Conservation (phyloP, 2,113 vertebrate genomes). For the Tringa solitaria region DNA sequence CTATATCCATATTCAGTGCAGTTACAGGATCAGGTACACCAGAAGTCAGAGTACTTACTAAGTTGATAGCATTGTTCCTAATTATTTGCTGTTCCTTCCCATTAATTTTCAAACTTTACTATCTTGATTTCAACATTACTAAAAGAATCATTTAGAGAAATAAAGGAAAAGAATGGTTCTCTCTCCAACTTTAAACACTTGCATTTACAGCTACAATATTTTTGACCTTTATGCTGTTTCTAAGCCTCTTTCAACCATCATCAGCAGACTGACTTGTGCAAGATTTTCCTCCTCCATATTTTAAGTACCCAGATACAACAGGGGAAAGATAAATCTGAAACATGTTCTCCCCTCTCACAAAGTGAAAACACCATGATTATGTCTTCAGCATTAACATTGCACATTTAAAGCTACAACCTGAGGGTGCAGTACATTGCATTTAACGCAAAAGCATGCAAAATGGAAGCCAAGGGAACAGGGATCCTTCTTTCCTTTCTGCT, state of each 20-base stretch:
- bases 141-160: conserved; percentile 30
- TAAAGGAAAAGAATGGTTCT: conserved; percentile 14
- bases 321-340: neutral
- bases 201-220: conserved; percentile 38
- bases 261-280: neutral
- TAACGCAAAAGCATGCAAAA: neutral
- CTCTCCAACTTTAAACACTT: conserved; percentile 3
- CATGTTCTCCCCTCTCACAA: neutral
- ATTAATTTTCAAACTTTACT: conserved; percentile 39
- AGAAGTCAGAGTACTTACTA: neutral
- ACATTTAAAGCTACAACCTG: neutral
- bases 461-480: neutral
- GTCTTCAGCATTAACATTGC: neutral
- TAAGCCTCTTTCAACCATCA: conserved; percentile 5
- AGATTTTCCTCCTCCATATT: neutral
- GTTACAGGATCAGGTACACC: neutral
- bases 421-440: neutral
- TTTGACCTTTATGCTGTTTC: conserved; percentile 52
- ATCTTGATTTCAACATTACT: conserved; percentile 25
- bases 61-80: neutral
- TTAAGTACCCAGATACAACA: neutral
- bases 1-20: neutral
- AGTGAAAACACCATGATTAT: neutral
- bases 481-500: neutral
- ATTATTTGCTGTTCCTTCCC: conserved; percentile 55